phyloP scores from a whole-genome alignment of 2,888 invertebrate species.

The Ashinkailepas kermadecensis region DNA sequence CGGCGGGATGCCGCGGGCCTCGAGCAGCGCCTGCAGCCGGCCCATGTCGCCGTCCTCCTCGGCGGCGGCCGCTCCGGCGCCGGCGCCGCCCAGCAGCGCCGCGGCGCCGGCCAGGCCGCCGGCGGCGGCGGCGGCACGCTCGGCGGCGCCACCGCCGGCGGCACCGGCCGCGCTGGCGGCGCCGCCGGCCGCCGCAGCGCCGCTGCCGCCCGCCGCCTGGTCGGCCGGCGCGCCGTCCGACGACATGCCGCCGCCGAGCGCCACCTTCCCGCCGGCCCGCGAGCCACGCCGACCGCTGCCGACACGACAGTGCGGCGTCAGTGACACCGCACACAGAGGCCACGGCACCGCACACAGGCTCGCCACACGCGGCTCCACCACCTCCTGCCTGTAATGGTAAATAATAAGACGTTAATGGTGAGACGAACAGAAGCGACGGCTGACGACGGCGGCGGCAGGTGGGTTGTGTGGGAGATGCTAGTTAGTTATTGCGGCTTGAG shows the following conservation, averaged over 20 bases:
- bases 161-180: background rate
- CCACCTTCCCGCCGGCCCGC: slow-evolving; percentile 19
- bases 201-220: slow-evolving; percentile 20
- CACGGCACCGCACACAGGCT: too few relatives aligned
- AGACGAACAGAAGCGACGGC: too few relatives aligned
- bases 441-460: too few relatives aligned
- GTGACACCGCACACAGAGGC: too few relatives aligned
- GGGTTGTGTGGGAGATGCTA: too few relatives aligned
- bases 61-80: slow-evolving; percentile 44
- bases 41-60: slow-evolving; percentile 94
- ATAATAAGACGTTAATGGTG: too few relatives aligned
- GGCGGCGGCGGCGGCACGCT: background rate
- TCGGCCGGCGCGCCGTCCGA: slow-evolving; percentile 16
- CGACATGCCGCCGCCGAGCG: slow-evolving; percentile 17
- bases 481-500: too few relatives aligned
- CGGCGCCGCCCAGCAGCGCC: background rate
- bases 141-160: slow-evolving; percentile 18
- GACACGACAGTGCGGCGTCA: background rate
- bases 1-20: slow-evolving; percentile 91
- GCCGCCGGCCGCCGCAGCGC: slow-evolving; percentile 14
- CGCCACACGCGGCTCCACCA: too few relatives aligned
- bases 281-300: slow-evolving; percentile 5
- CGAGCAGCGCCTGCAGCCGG: slow-evolving; percentile 83
- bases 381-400: too few relatives aligned
- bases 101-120: background rate